Evolutionary conservation across 37 sponge, comb jelly and placozoan species (phyloP).

Genomic region (Tethya wilhelma): DNA sequence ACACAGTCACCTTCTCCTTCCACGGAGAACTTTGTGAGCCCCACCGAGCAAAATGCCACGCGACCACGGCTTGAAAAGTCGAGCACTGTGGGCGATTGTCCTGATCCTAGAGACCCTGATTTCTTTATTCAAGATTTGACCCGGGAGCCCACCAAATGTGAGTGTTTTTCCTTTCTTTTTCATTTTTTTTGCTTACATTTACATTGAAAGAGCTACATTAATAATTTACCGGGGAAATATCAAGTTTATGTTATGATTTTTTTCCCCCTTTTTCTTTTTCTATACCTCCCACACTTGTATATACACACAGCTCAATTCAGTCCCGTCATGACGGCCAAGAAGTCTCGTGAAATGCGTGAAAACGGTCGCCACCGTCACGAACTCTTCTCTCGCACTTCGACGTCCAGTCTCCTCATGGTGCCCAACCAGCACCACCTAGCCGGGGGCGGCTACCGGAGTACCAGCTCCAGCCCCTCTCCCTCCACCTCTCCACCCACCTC

Average conservation of each 20-base stretch:
- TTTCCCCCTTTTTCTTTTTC: background rate
- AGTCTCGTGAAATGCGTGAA: background rate
- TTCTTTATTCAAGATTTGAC: slow-evolving; percentile 62
- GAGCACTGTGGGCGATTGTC: slow-evolving; percentile 1
- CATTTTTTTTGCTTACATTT: too few species aligned
- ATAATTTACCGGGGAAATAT: too few species aligned
- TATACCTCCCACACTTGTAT: background rate
- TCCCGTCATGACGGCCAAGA: slow-evolving; percentile 44
- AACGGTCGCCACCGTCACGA: slow-evolving; percentile 20
- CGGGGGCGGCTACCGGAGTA: slow-evolving; percentile 27
- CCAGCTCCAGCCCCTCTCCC: slow-evolving; percentile 54
- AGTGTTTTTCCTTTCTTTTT: background rate
- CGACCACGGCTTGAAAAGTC: slow-evolving; percentile 11
- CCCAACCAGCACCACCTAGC: slow-evolving; percentile 21
- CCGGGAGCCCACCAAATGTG: slow-evolving; percentile 68
- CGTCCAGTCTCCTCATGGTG: slow-evolving; percentile 44
- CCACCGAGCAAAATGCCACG: slow-evolving; percentile 4
- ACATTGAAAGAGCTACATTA: too few species aligned
- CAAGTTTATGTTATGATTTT: too few species aligned
- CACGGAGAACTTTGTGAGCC: slow-evolving; percentile 26
- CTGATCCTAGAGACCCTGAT: slow-evolving; percentile 4
- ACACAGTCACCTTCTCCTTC: slow-evolving; percentile 15
- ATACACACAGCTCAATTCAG: slow-evolving; percentile 50
- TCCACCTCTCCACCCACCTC: slow-evolving; percentile 55
- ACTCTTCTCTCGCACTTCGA: slow-evolving; percentile 6